Percentiles rank a stretch among this genome's conserved stretches.
These are phyloP conservation scores for Cydia splendana DNA, from an alignment of 1,140 invertebrate species.

Conservation along the genomic window DNA sequence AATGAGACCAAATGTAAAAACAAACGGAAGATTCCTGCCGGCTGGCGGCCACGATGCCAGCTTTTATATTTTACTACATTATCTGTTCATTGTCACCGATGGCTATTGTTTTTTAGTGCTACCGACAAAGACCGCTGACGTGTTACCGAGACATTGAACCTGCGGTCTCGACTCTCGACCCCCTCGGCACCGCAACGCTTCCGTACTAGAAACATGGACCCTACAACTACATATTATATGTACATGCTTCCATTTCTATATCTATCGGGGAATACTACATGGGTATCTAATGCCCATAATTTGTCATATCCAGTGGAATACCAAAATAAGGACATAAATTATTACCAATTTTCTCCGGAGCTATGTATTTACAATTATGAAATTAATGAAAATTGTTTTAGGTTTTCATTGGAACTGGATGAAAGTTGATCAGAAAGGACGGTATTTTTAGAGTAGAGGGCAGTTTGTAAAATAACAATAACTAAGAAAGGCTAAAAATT, in stretches of 20 bases:
- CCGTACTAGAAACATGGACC: constrained; percentile 55
- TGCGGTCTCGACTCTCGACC: constrained; percentile 51
- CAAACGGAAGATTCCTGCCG: constrained; percentile 16
- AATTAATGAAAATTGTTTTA: no score
- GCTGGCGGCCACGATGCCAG: constrained; percentile 38
- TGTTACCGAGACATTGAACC: constrained; percentile 62
- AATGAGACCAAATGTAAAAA: constrained; percentile 26
- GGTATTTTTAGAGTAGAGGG: no score
- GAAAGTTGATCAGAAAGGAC: no score
- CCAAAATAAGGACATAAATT: no score
- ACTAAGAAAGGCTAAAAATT: no score
- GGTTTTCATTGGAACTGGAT: no score
- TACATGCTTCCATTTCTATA: constrained; percentile 15
- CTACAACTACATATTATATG: constrained; percentile 50
- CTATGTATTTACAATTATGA: no score
- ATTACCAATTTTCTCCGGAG: no score
- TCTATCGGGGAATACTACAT: constrained; percentile 4
- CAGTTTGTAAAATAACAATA: no score
- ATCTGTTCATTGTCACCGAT: constrained; percentile 61
- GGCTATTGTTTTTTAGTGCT: constrained; percentile 61
- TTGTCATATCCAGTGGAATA: no score
- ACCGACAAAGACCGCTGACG: constrained; percentile 53
- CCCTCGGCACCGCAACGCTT: constrained; percentile 47
- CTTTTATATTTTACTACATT: constrained; percentile 61
- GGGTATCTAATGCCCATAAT: no score